phyloP scores from a whole-genome alignment of 2,797 vertebrate genomes.

The Pristis pectinata region DNA sequence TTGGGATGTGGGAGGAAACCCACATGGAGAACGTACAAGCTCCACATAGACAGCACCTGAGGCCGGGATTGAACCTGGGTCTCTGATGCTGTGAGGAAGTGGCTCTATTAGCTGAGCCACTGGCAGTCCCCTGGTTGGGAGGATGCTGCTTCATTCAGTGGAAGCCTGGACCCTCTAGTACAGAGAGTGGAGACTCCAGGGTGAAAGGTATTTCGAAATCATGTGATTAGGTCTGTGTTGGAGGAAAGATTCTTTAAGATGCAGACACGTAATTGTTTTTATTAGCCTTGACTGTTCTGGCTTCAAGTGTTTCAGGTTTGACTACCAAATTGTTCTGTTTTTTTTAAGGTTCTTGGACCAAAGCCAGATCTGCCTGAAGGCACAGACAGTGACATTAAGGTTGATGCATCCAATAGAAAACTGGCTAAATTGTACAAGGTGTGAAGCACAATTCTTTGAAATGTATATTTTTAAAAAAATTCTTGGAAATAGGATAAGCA shows the following conservation, averaged over 20 bases:
- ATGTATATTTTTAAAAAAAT: not conserved
- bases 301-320: not conserved
- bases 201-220: not conserved
- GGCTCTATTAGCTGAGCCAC: too few relatives aligned
- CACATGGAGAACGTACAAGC: too few relatives aligned
- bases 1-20: too few relatives aligned
- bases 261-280: not conserved
- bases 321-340: not conserved
- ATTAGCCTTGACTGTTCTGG: not conserved
- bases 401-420: constrained; percentile 77
- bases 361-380: constrained; percentile 78
- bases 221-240: not conserved
- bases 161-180: too few relatives aligned
- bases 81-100: too few relatives aligned
- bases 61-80: too few relatives aligned
- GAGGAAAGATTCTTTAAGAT: not conserved
- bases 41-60: too few relatives aligned
- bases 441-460: not conserved
- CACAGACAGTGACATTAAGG: constrained; percentile 64
- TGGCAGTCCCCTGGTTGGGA: too few relatives aligned
- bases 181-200: not conserved
- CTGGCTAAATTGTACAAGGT: constrained; percentile 96
- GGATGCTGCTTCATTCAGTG: too few relatives aligned
- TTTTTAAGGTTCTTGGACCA: constrained; percentile 74
- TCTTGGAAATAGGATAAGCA: not conserved